Evolutionary conservation across 2,888 invertebrate species (phyloP), one percentile per base, ranked within the genome.

Genomic region (Orchesella flavescens): DNA sequence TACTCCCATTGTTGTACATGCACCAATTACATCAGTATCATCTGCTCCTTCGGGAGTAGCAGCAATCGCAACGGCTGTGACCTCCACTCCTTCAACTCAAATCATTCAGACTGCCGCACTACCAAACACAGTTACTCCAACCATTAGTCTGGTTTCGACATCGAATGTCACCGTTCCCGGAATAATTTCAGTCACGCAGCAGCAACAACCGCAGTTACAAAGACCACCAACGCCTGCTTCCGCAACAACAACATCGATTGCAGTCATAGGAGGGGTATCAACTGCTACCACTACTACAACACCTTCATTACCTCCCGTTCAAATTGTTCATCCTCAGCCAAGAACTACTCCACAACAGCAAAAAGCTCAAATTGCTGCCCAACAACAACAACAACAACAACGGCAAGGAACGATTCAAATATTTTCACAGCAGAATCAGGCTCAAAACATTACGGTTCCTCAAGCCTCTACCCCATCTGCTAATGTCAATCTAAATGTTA

Each of bases 1-100:
- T 1, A 3, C 69, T n/a, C 69, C 78, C 0, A 23, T 24, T 19
- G 61, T 76, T 17, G 74, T 74, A 24, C 46, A 24, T 49, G 23
- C 65, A 34, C 53, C 75, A 10, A 24, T 10, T 15, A 44, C 59
- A 53, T 46, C 44, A 23, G 46, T 34, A n/a, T 46, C 74, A 46
- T 46, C 75, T 49, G 49, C 49, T 3, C 2, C 49, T 49, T 15
- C 49, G 3, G 10, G 12, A 7, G n/a, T n/a, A 12, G 49, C 68
- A 24, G 17, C 34, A 7, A 10, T n/a, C 5, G 49, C 68, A 24
- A 24, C 34, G 34, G 2, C 34, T 7, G 34, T 61, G 59, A 43
- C 43, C 23, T 94, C 69, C 94, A 94, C 78, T 12, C 9, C 72
- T 1, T 15, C 63, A 49, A 49, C 49, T 43, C 75, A 75, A 43